phyloP scores from a whole-genome alignment of 2,797 vertebrate genomes.

The Arnoldichthys spilopterus region DNA sequence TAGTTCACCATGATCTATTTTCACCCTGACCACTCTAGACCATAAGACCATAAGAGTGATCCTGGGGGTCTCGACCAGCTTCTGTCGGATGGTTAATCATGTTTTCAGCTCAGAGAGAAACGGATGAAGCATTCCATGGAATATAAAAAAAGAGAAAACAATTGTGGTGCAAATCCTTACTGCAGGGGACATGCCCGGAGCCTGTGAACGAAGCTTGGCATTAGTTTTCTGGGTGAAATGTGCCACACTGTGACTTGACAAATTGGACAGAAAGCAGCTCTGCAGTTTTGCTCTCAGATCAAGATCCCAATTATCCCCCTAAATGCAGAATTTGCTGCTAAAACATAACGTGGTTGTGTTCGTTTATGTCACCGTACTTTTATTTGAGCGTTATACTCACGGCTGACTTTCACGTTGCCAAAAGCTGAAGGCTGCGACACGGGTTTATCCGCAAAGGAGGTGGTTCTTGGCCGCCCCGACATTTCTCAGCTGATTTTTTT shows the following conservation, averaged over 20 bases:
- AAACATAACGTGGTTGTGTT: not conserved
- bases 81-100: not conserved
- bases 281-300: not conserved
- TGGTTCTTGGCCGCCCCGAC: conserved; percentile 88
- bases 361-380: not conserved
- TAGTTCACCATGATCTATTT: not conserved
- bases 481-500: conserved; percentile 63
- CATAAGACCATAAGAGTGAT: not conserved
- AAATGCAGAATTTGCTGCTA: not conserved
- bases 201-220: not conserved
- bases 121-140: not conserved
- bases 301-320: not conserved
- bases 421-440: conserved; percentile 87
- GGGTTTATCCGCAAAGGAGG: conserved; percentile 88
- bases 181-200: not conserved
- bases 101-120: not conserved
- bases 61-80: not conserved
- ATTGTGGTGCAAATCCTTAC: not conserved
- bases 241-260: too few species aligned
- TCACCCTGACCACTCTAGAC: not conserved
- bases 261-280: not conserved
- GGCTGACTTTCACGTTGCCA: conserved; percentile 90
- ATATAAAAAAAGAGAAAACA: too few species aligned
- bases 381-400: conserved; percentile 73
- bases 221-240: not conserved